These are phyloP conservation scores for Drosophila helvetica DNA, from an alignment of 2,888 invertebrate genomes.

Conservation along the genomic window DNA sequence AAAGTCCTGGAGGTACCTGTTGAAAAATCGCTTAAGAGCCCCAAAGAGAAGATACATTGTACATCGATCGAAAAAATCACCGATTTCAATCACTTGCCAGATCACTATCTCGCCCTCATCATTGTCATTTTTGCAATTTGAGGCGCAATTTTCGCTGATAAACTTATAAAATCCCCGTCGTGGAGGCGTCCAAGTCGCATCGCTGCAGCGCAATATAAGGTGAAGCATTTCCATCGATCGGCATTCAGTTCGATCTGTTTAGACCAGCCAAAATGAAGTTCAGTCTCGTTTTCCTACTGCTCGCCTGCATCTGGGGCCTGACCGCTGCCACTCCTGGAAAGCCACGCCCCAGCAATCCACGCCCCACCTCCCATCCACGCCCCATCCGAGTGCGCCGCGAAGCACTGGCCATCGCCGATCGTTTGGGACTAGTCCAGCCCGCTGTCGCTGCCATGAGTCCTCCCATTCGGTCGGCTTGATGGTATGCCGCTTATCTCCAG, in stretches of 20 bases:
- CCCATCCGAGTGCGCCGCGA: constrained; percentile 56
- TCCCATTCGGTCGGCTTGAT: constrained; percentile 1
- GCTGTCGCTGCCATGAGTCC: constrained; percentile 4
- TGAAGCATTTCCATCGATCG: neutral
- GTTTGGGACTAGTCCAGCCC: constrained; percentile 17
- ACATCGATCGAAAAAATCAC: too few species aligned
- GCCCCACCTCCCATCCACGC: constrained; percentile 46
- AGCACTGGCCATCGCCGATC: constrained; percentile 28
- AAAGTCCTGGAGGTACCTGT: too few species aligned
- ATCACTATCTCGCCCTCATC: neutral
- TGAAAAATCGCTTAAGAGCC: neutral
- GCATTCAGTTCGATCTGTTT: constrained; percentile 27
- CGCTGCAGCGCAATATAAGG: constrained; percentile 25
- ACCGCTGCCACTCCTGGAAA: constrained; percentile 37
- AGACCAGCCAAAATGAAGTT: constrained; percentile 39
- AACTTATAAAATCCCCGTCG: neutral
- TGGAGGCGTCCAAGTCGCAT: neutral
- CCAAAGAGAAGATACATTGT: neutral
- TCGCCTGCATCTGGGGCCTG: constrained; percentile 32
- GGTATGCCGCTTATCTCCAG: neutral
- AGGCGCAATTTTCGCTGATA: neutral
- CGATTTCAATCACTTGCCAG: neutral
- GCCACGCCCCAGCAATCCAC: constrained; percentile 29
- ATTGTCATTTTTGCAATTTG: neutral
- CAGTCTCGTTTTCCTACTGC: constrained; percentile 32